A percentile compares a stretch with the other conserved stretches of the same genome.
phyloP scores from a whole-genome alignment of 2,888 invertebrate species.

The Ellobium chinense region DNA sequence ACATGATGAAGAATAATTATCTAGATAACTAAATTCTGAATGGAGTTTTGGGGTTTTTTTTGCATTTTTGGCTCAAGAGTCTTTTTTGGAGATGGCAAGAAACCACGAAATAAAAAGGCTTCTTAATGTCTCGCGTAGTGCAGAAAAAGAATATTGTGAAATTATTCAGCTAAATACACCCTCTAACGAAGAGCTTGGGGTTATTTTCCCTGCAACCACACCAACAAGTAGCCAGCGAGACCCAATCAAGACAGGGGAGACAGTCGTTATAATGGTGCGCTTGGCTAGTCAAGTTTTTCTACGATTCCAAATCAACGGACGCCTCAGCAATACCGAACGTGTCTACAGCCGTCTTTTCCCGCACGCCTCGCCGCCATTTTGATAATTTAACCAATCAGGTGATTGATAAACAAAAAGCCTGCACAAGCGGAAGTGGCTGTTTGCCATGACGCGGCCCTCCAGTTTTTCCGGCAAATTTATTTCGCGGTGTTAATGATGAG shows the following conservation, averaged over 20 bases:
- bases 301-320: conserved; percentile 15
- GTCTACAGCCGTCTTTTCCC: conserved; percentile 21
- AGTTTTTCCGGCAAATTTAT: conserved; percentile 31
- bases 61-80: no score
- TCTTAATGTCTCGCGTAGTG: no score
- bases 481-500: conserved; percentile 27
- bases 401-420: conserved; percentile 45
- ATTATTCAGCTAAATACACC: conserved; percentile 12
- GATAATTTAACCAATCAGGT: conserved; percentile 48
- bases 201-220: conserved; percentile 16
- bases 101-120: conserved; percentile 3
- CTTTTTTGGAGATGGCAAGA: no score
- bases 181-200: conserved; percentile 24
- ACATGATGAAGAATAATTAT: no score
- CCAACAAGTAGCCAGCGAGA: conserved; percentile 31
- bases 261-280: conserved; percentile 42
- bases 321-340: conserved; percentile 28
- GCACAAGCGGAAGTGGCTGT: conserved; percentile 42
- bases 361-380: conserved; percentile 38
- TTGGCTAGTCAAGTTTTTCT: conserved; percentile 31
- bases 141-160: neutral
- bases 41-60: no score
- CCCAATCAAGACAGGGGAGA: neutral
- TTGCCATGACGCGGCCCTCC: conserved; percentile 35
- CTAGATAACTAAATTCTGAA: no score